Conservation (phyloP, 2,797 vertebrate species). For the Hippoglossus hippoglossus region DNA sequence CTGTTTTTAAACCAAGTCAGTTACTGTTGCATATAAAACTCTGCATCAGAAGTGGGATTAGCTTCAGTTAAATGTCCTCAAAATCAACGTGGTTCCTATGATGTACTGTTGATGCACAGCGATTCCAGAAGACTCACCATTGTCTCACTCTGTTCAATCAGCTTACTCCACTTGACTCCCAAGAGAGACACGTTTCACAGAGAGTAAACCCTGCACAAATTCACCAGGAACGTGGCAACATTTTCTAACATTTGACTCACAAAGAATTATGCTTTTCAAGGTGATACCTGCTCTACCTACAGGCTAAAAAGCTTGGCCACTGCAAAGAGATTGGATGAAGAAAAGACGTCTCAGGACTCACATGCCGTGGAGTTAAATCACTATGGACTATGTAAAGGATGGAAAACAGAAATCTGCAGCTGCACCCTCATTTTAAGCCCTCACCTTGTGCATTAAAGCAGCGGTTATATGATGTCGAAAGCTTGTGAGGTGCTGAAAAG, state of each 20-base stretch:
- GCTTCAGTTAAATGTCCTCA: slow-evolving; percentile 28
- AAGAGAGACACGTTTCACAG: slow-evolving; percentile 22
- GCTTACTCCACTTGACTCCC: slow-evolving; percentile 30
- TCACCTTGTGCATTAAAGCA: slow-evolving; percentile 39
- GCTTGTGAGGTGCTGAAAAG: slow-evolving; percentile 47
- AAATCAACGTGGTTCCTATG: background rate
- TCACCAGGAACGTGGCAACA: slow-evolving; percentile 28
- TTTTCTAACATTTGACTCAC: slow-evolving; percentile 63
- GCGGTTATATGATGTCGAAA: slow-evolving; percentile 50
- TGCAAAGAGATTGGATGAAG: slow-evolving; percentile 3
- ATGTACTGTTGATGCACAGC: background rate
- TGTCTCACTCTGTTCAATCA: slow-evolving; percentile 9
- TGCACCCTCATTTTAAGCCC: slow-evolving; percentile 43
- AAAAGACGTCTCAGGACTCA: slow-evolving; percentile 27
- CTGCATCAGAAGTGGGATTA: slow-evolving; percentile 14
- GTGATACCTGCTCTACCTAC: slow-evolving; percentile 18
- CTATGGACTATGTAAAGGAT: slow-evolving; percentile 35
- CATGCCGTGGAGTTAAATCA: slow-evolving; percentile 46
- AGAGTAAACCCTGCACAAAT: slow-evolving; percentile 44
- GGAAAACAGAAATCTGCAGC: slow-evolving; percentile 40
- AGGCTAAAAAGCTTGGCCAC: slow-evolving; percentile 48
- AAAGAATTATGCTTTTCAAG: slow-evolving; percentile 47
- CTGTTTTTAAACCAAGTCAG: background rate
- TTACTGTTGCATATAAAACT: background rate
- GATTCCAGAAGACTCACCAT: background rate